Conservation (phyloP, 2,888 invertebrate species). For the Amphipoea lucens region DNA sequence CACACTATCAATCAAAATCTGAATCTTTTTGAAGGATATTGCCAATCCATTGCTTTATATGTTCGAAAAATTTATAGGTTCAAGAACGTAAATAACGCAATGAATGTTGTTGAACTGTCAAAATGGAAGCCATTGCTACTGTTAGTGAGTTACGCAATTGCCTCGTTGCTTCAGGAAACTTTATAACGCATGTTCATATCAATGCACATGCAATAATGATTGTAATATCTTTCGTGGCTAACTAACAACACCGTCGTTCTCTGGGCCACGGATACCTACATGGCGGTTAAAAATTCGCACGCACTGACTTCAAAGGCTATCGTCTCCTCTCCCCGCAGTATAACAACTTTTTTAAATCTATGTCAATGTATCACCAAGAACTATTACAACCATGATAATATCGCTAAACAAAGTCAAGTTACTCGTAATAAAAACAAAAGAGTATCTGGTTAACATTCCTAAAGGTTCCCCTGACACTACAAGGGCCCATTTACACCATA, state of each 20-base stretch:
- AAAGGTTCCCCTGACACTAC: slow-evolving; percentile 20
- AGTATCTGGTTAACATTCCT: slow-evolving; percentile 46
- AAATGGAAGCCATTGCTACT: too few relatives aligned
- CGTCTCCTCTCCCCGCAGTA: background rate
- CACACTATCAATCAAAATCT: too few relatives aligned
- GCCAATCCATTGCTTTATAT: background rate
- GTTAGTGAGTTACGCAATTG: too few relatives aligned
- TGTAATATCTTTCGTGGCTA: too few relatives aligned
- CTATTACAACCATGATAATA: background rate
- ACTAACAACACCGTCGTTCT: too few relatives aligned
- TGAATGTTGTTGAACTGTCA: too few relatives aligned
- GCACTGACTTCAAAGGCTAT: background rate
- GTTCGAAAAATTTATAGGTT: background rate
- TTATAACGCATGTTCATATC: too few relatives aligned
- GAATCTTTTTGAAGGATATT: background rate
- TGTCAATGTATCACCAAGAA: slow-evolving; percentile 1
- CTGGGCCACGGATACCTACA: background rate
- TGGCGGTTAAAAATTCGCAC: slow-evolving; percentile 8
- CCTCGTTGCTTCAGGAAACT: slow-evolving; percentile 2
- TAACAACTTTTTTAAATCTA: background rate
- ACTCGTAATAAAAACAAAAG: slow-evolving; percentile 24
- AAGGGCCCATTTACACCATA: slow-evolving; percentile 41
- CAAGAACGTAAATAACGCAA: too few relatives aligned
- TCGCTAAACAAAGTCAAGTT: slow-evolving; percentile 2
- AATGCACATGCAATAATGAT: too few relatives aligned